A percentile compares a stretch with the other conserved stretches of the same genome.
phyloP scores from a whole-genome alignment of 2,113 vertebrate genomes.

The Aptenodytes forsteri region DNA sequence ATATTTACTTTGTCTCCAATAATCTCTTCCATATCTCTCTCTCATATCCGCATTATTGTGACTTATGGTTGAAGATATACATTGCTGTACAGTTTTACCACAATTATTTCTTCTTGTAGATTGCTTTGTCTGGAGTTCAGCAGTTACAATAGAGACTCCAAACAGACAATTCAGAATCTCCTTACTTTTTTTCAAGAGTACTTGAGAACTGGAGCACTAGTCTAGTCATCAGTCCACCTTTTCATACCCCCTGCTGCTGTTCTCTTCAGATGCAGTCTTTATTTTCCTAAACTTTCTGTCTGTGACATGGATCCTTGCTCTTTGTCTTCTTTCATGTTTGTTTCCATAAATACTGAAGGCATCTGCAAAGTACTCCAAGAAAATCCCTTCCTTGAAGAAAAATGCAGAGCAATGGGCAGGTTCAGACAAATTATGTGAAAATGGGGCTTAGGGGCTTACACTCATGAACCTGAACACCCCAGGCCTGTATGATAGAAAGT shows the following conservation, averaged over 20 bases:
- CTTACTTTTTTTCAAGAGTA: not conserved
- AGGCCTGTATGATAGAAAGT: not conserved
- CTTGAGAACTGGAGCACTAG: not conserved
- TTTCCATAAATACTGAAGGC: not conserved
- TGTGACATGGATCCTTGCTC: not conserved
- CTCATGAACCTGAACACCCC: rapidly evolving
- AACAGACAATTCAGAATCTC: not conserved
- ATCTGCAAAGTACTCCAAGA: not conserved
- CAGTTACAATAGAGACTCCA: not conserved
- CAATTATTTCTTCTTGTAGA: not conserved
- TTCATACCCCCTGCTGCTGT: not conserved
- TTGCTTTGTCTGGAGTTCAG: not conserved
- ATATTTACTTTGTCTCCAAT: not conserved
- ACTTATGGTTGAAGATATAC: not conserved
- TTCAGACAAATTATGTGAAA: not conserved
- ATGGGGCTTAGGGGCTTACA: rapidly evolving
- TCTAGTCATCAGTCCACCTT: not conserved
- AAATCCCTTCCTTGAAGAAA: not conserved
- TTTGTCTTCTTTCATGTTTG: not conserved
- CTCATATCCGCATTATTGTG: not conserved
- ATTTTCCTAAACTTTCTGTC: not conserved
- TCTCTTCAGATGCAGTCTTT: not conserved
- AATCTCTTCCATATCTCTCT: not conserved
- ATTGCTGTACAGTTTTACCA: not conserved
- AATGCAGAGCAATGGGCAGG: not conserved